phyloP scores from a whole-genome alignment of 2,797 vertebrate genomes.

The Microctenopoma stevenorrisi region DNA sequence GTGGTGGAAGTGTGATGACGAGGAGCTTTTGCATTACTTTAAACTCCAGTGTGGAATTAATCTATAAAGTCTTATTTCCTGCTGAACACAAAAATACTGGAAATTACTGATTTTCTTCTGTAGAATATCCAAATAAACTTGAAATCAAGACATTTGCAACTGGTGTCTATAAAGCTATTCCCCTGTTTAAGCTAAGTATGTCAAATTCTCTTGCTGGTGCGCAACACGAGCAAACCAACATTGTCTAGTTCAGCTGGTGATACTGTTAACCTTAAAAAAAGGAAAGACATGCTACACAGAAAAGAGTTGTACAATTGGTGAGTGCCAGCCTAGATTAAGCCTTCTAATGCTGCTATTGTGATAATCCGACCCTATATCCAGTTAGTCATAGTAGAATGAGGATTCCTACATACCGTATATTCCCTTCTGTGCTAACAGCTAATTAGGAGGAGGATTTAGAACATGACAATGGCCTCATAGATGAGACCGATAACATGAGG shows the following conservation, averaged over 20 bases:
- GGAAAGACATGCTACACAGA: constrained; percentile 4
- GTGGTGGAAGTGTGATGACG: no score
- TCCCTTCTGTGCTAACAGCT: background rate
- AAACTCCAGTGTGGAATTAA: no score
- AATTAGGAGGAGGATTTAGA: constrained; percentile 21
- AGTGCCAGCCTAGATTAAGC: constrained; percentile 14
- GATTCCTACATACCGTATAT: background rate
- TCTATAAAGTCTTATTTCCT: no score
- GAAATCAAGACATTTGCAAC: constrained; percentile 29
- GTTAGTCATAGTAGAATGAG: background rate
- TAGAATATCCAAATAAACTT: background rate
- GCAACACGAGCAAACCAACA: constrained; percentile 47
- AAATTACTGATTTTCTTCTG: no score
- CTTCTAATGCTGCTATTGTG: background rate
- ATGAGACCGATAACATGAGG: constrained; percentile 7
- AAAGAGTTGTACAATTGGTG: constrained; percentile 17
- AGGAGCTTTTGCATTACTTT: no score
- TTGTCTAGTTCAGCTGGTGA: constrained; percentile 33
- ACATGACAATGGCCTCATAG: constrained; percentile 3
- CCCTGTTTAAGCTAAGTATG: constrained; percentile 37
- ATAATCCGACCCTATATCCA: background rate
- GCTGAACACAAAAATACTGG: no score
- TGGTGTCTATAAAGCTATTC: constrained; percentile 10
- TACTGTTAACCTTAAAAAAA: constrained; percentile 26
- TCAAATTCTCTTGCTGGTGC: constrained; percentile 27